Percentiles rank a stretch among this genome's conserved stretches.
Conservation (phyloP, 1,140 invertebrate genomes). For the Drosophila pruinosa region DNA sequence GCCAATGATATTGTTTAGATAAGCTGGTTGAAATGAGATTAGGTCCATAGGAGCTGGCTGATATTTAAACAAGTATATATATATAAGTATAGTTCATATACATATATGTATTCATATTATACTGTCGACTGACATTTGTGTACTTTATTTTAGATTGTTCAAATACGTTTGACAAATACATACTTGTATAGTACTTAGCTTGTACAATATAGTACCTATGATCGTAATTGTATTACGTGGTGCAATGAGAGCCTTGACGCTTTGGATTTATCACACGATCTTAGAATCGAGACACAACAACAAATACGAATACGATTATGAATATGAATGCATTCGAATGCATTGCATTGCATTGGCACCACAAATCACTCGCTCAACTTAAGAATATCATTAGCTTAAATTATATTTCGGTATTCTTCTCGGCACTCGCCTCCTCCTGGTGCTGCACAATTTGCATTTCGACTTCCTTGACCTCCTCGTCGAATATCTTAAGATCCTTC, state of each 20-base stretch:
- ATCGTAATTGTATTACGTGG: constrained; percentile 5
- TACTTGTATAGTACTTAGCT: neutral
- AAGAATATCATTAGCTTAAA: constrained; percentile 24
- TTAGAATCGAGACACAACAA: constrained; percentile 7
- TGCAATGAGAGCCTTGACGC: constrained; percentile 19
- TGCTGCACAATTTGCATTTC: constrained; percentile 79
- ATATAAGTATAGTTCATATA: no score
- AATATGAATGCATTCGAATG: constrained; percentile 11
- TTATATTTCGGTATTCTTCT: constrained; percentile 81
- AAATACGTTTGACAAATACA: constrained; percentile 23
- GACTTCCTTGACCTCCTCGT: constrained; percentile 85
- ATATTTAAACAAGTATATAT: neutral
- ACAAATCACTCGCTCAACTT: constrained; percentile 19
- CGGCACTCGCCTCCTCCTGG: constrained; percentile 68
- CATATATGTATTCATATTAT: neutral
- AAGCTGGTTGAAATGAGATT: neutral
- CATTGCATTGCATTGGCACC: constrained; percentile 12
- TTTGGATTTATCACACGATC: constrained; percentile 45
- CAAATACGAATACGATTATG: neutral
- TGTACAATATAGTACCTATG: constrained; percentile 15
- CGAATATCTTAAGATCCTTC: constrained; percentile 88
- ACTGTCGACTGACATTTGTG: neutral
- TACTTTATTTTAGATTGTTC: constrained; percentile 39
- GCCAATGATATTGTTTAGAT: constrained; percentile 4
- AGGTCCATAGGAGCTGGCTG: neutral